A percentile compares a stretch with the other conserved stretches of the same genome.
Conservation (phyloP, 2,888 invertebrate genomes). For the Hypselothyrea guttata region DNA sequence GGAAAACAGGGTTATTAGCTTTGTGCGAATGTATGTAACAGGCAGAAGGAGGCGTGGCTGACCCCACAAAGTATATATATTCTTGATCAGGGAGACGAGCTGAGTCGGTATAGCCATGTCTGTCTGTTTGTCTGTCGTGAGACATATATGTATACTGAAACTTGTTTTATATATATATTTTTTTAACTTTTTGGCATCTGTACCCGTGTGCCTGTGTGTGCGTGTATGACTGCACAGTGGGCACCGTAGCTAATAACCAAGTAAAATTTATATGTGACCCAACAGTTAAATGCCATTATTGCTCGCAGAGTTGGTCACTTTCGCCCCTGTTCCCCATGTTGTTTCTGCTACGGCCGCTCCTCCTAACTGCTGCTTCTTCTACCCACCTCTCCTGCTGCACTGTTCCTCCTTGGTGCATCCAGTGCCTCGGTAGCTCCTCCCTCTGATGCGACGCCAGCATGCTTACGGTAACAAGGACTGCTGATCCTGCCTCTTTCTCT, state of each 20-base stretch:
- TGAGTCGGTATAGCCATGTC: no score
- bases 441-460: slow-evolving; percentile 49
- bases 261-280: slow-evolving; percentile 81
- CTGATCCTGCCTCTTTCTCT: neutral
- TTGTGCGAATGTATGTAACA: no score
- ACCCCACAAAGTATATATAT: no score
- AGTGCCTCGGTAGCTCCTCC: neutral
- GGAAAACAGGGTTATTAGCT: no score
- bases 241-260: slow-evolving; percentile 78
- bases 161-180: no score
- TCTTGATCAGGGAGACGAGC: no score
- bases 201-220: no score
- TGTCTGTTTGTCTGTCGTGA: no score
- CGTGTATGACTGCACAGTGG: slow-evolving; percentile 7
- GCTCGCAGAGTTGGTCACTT: slow-evolving; percentile 50
- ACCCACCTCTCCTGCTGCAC: slow-evolving; percentile 13
- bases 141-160: no score
- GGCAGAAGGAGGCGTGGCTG: no score
- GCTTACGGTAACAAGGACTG: neutral
- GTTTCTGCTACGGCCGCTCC: slow-evolving; percentile 26
- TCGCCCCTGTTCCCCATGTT: neutral
- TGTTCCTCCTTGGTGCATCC: slow-evolving; percentile 6
- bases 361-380: neutral
- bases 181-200: no score
- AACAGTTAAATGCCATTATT: slow-evolving; percentile 81